Percentiles rank a stretch among this genome's conserved stretches.
phyloP scores from a whole-genome alignment of 1,140 invertebrate genomes.

The Drosophila sulfurigaster region DNA sequence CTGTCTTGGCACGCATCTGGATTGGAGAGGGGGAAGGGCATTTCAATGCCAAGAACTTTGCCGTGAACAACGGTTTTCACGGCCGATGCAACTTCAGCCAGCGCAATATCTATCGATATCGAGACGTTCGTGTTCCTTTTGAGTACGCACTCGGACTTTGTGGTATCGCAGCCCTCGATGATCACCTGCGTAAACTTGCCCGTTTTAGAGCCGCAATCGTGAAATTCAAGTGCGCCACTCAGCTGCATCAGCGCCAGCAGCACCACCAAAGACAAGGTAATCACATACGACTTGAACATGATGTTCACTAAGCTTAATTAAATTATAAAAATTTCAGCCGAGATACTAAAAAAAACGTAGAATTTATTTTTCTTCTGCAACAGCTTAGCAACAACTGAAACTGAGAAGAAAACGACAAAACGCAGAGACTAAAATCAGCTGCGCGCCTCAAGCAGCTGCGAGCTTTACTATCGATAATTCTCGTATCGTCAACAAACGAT shows the following conservation, averaged over 20 bases:
- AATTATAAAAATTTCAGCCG: constrained; percentile 60
- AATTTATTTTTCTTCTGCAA: constrained; percentile 19
- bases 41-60: constrained; percentile 88
- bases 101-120: constrained; percentile 87
- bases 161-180: constrained; percentile 87
- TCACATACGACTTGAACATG: constrained; percentile 62
- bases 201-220: constrained; percentile 86
- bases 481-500: not conserved
- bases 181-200: constrained; percentile 86
- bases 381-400: constrained; percentile 68
- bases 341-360: not conserved
- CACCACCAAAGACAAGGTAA: constrained; percentile 54
- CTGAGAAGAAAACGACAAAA: constrained; percentile 35
- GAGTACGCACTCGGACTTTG: constrained; percentile 86
- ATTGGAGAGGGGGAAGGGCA: constrained; percentile 90
- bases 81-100: constrained; percentile 64
- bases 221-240: constrained; percentile 49
- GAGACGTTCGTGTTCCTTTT: constrained; percentile 87
- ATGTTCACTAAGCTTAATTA: constrained; percentile 58
- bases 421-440: constrained; percentile 55
- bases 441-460: constrained; percentile 46
- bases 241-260: constrained; percentile 50
- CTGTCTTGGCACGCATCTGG: constrained; percentile 88
- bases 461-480: constrained; percentile 32
- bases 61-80: constrained; percentile 89